Evolutionary conservation across 2,797 vertebrate genomes (phyloP).

Genomic region (Etheostoma nigrum): DNA sequence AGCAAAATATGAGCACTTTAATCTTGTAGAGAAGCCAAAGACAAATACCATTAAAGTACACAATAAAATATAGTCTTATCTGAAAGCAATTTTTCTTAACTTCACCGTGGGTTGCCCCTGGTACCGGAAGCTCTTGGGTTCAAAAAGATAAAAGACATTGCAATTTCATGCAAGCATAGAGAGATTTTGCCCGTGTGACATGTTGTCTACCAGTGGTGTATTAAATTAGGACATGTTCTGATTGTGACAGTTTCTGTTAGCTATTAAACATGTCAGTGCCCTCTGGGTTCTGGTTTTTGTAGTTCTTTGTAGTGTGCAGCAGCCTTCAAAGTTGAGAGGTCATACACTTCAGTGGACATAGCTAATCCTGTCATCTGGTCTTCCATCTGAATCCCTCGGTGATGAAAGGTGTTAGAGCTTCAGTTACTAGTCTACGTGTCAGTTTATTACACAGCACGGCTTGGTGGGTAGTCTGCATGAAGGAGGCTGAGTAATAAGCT

Average conservation of each 20-base stretch:
- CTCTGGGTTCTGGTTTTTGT: slow-evolving; percentile 45
- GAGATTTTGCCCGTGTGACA: neutral
- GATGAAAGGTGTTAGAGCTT: slow-evolving; percentile 53
- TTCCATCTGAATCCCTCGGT: slow-evolving; percentile 36
- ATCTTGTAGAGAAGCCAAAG: too few species aligned
- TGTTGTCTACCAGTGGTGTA: neutral
- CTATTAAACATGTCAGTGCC: slow-evolving; percentile 27
- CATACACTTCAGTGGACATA: slow-evolving; percentile 42
- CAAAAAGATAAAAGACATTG: too few species aligned
- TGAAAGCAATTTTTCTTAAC: too few species aligned
- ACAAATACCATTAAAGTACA: too few species aligned
- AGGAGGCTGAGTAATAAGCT: slow-evolving; percentile 23
- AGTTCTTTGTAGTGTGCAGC: slow-evolving; percentile 26
- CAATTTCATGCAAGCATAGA: too few species aligned
- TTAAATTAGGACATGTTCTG: slow-evolving; percentile 24
- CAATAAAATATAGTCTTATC: too few species aligned
- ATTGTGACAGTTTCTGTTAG: slow-evolving; percentile 16
- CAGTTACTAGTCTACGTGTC: slow-evolving; percentile 44
- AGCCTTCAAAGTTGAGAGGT: slow-evolving; percentile 48
- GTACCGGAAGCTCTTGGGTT: too few species aligned
- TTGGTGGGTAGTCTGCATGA: slow-evolving; percentile 16
- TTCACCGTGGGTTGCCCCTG: too few species aligned
- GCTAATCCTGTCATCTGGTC: slow-evolving; percentile 59
- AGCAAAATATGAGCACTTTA: too few species aligned
- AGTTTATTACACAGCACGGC: slow-evolving; percentile 37